Percentiles rank a stretch among this genome's conserved stretches.
Evolutionary conservation across 2,888 invertebrate genomes (phyloP).

Genomic region (Eulithis prunata): DNA sequence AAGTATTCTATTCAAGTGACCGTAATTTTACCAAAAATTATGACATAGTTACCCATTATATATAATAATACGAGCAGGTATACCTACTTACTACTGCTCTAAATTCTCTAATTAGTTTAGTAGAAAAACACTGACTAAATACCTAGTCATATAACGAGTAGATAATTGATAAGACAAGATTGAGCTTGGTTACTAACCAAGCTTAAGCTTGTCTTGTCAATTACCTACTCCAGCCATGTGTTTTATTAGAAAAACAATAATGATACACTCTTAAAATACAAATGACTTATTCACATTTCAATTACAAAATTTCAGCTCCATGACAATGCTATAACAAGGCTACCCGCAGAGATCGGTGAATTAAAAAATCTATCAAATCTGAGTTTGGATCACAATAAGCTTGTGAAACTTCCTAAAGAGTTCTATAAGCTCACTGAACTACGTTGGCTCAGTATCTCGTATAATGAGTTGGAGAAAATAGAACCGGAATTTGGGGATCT

Average conservation of each 20-base stretch:
- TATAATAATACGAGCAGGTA: no score
- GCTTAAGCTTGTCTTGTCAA: background rate
- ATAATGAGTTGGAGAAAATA: conserved; percentile 88
- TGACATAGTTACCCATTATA: no score
- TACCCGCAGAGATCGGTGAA: conserved; percentile 90
- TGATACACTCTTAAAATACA: background rate
- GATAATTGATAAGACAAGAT: no score
- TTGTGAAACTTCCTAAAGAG: conserved; percentile 85
- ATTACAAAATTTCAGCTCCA: conserved; percentile 85
- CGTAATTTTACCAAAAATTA: background rate
- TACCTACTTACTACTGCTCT: no score
- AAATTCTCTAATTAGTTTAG: no score
- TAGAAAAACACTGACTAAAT: no score
- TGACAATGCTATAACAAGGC: conserved; percentile 89
- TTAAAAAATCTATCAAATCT: conserved; percentile 87
- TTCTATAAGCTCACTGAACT: conserved; percentile 89
- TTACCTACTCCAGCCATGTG: background rate
- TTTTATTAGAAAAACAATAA: background rate
- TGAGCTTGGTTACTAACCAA: background rate
- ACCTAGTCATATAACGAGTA: no score
- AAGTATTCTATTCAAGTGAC: background rate
- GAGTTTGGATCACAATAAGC: conserved; percentile 88
- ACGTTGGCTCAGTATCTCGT: conserved; percentile 88
- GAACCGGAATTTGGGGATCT: conserved; percentile 90
- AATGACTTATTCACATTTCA: no score